Evolutionary conservation across 2,797 vertebrate species (phyloP).

Genomic region (Neostethus bicornis): DNA sequence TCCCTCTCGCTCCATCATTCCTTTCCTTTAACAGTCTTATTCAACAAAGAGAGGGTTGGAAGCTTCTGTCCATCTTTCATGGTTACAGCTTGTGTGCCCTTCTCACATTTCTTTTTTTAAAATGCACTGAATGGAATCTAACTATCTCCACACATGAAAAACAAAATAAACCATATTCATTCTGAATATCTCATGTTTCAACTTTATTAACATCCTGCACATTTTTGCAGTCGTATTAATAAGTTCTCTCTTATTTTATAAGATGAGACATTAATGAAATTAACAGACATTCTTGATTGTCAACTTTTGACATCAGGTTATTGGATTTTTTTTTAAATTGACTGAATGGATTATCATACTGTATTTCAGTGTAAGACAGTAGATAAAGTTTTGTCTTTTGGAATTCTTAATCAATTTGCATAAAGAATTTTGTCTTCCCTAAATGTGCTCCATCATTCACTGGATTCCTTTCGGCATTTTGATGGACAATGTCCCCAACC

Average conservation of each 20-base stretch:
- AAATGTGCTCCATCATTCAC: slow-evolving; percentile 1
- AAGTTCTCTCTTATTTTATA: slow-evolving; percentile 11
- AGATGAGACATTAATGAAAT: not conserved
- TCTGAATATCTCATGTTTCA: slow-evolving; percentile 1
- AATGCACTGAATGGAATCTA: slow-evolving; percentile 54
- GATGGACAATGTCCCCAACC: slow-evolving; percentile 62
- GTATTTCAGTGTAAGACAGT: not conserved
- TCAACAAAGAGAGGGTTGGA: slow-evolving; percentile 55
- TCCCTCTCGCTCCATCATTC: slow-evolving; percentile 57
- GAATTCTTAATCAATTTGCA: not conserved
- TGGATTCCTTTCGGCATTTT: slow-evolving; percentile 53
- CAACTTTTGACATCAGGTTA: not conserved
- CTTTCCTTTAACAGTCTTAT: slow-evolving; percentile 46
- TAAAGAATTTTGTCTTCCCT: slow-evolving; percentile 2
- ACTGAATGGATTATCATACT: too few species aligned
- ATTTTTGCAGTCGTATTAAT: slow-evolving; percentile 16
- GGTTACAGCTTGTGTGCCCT: slow-evolving; percentile 20
- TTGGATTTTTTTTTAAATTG: not conserved
- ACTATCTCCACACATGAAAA: slow-evolving; percentile 24
- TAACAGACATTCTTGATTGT: not conserved
- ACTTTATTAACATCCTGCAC: slow-evolving; percentile 1
- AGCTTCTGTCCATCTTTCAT: slow-evolving; percentile 56
- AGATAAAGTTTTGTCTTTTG: not conserved
- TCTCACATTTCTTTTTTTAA: slow-evolving; percentile 33
- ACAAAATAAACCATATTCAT: not conserved